Base-by-base conservation (phyloP, 2,888 invertebrate species). In the Norana najaformis region DNA sequence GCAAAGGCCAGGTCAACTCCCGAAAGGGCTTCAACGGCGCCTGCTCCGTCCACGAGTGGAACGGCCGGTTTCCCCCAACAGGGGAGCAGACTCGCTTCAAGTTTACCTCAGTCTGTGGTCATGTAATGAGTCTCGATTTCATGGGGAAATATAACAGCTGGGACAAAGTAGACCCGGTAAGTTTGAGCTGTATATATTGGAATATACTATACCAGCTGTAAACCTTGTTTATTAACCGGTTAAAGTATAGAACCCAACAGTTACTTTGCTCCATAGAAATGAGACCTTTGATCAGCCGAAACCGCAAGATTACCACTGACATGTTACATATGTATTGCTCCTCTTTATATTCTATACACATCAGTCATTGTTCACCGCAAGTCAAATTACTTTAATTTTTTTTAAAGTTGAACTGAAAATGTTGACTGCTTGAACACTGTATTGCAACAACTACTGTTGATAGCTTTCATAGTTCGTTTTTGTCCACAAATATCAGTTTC, bases 71-170 rank as follows among this genome's bases (percentile, higher is more conserved):
- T 91, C 93, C 92, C 30, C 92, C 92, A n/a, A 94, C 93, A 30
- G 93, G 94, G 83, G 95, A 95, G 91, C 92, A 91, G 14, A 94
- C 94, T 37, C 92, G 92, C 53, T 95, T 94, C 91, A 98, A 97
- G 95, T 99, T 99, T 97, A 99, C 99, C 1, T 98, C 99, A 0
- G 99, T 99, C 0, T 99, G 99, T 95, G 99, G 99, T 0, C 99
- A 99, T 96, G 99, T 99, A 0, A 98, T 98, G 97, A 97, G 97
- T 85, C 96, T 98, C 93, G 99, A 99, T 95, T 99, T 99, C 94
- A 92, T 93, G 89, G 93, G 94, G 96, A 98, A 98, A 95, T 99
- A 97, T 95, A 99, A 99, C 94, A 98, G 98, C 93, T 99, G 99
- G 99, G 98, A 99, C 93, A 96, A 96, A 94, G 98, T 98, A 8